Evolutionary conservation across 2,888 invertebrate species (phyloP).

Genomic region (Dinocampus coccinellae): DNA sequence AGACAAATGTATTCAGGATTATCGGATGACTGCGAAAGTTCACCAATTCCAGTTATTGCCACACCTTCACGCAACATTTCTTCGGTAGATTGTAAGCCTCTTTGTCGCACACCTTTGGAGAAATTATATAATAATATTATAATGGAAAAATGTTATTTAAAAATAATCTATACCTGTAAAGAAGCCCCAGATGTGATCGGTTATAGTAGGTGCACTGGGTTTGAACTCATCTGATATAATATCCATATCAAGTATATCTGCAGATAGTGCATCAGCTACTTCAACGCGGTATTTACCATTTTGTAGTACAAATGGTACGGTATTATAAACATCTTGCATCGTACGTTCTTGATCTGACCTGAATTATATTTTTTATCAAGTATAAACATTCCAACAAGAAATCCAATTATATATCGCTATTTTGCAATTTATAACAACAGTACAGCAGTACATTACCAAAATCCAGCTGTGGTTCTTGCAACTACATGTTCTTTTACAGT

Average conservation of each 20-base stretch:
- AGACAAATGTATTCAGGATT: conserved; percentile 77
- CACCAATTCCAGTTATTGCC: conserved; percentile 83
- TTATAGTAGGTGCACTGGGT: conserved; percentile 80
- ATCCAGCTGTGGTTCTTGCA: conserved; percentile 86
- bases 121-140: conserved; percentile 7
- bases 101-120: conserved; percentile 78
- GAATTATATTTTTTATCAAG: conserved; percentile 9
- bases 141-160: not conserved
- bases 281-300: conserved; percentile 77
- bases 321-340: conserved; percentile 83
- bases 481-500: conserved; percentile 87
- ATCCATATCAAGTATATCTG: conserved; percentile 83
- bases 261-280: conserved; percentile 81
- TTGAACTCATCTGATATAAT: conserved; percentile 87
- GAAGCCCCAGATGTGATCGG: conserved; percentile 88
- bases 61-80: conserved; percentile 87
- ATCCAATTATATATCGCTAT: no score
- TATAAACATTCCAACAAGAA: not conserved
- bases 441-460: conserved; percentile 74
- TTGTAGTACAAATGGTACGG: conserved; percentile 83
- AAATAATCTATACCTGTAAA: conserved; percentile 73
- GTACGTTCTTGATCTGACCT: conserved; percentile 83
- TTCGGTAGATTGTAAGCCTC: conserved; percentile 89
- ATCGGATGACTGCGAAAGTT: conserved; percentile 74
- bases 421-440: no score